Conservation (phyloP, 2,113 vertebrate species). For the Gasterosteus aculeatus region DNA sequence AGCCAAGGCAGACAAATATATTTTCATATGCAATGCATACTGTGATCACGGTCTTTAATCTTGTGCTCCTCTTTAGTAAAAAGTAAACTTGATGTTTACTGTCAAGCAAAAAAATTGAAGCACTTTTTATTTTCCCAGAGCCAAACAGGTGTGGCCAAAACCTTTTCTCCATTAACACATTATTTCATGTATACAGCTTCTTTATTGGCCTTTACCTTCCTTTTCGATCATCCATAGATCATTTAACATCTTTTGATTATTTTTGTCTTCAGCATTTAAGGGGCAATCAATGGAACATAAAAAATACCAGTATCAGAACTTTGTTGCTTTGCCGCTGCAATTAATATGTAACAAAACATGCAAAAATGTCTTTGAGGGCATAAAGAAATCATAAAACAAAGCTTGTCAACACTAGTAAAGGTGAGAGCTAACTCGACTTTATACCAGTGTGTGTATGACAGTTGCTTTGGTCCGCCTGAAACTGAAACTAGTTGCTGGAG, state of each 20-base stretch:
- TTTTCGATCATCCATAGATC: constrained; percentile 42
- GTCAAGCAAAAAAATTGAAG: not conserved
- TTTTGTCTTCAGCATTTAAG: constrained; percentile 21
- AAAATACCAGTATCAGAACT: constrained; percentile 1
- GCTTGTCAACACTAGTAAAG: not conserved
- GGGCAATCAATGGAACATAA: constrained; percentile 19
- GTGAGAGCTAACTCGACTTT: not conserved
- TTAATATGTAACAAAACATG: not conserved
- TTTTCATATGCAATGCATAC: constrained; percentile 26
- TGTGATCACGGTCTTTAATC: constrained; percentile 24
- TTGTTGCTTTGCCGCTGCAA: constrained; percentile 2
- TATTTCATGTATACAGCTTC: not conserved
- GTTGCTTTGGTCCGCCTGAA: constrained; percentile 15
- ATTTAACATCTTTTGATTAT: constrained; percentile 25
- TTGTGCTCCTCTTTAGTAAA: constrained; percentile 16
- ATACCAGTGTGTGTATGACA: not conserved
- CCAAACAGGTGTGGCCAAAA: constrained; percentile 9
- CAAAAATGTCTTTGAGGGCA: not conserved
- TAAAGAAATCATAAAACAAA: not conserved
- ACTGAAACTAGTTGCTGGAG: constrained; percentile 33
- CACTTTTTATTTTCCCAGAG: constrained; percentile 8
- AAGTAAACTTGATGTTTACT: constrained; percentile 26
- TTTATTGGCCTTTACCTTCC: not conserved
- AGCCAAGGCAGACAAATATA: constrained; percentile 18
- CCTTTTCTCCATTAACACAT: constrained; percentile 31